phyloP scores from a whole-genome alignment of 2,113 vertebrate genomes.

The Phoenicopterus ruber region DNA sequence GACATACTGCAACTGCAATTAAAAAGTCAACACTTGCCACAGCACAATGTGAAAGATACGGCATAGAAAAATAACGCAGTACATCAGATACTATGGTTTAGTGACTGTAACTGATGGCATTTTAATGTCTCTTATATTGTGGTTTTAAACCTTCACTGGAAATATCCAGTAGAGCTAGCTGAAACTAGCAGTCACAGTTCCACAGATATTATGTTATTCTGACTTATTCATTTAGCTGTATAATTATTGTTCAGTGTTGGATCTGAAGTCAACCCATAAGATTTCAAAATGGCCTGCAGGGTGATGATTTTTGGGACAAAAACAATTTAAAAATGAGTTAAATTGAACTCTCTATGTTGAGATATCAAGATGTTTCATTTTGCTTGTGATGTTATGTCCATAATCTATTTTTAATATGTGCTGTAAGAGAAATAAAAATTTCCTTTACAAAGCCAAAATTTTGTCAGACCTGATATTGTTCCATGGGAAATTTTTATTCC shows the following conservation, averaged over 20 bases:
- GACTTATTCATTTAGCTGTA: neutral
- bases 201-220: neutral
- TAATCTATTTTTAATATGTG: neutral
- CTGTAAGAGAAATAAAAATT: neutral
- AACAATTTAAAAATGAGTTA: neutral
- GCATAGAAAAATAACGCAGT: conserved; percentile 6
- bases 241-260: neutral
- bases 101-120: conserved; percentile 49
- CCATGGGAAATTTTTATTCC: neutral
- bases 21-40: conserved; percentile 24
- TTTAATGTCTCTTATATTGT: conserved; percentile 31
- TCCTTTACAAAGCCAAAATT: neutral
- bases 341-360: neutral
- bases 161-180: neutral
- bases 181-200: neutral
- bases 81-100: conserved; percentile 22
- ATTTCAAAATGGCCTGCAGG: neutral
- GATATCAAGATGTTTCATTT: neutral
- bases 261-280: neutral
- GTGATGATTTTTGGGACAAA: neutral
- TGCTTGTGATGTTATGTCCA: neutral
- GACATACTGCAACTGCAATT: conserved; percentile 19
- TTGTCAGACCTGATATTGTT: neutral
- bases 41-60: neutral
- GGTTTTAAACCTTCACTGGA: conserved; percentile 8